Evolutionary conservation across 2,113 vertebrate species (phyloP).

Genomic region (Rafetus swinhoei): DNA sequence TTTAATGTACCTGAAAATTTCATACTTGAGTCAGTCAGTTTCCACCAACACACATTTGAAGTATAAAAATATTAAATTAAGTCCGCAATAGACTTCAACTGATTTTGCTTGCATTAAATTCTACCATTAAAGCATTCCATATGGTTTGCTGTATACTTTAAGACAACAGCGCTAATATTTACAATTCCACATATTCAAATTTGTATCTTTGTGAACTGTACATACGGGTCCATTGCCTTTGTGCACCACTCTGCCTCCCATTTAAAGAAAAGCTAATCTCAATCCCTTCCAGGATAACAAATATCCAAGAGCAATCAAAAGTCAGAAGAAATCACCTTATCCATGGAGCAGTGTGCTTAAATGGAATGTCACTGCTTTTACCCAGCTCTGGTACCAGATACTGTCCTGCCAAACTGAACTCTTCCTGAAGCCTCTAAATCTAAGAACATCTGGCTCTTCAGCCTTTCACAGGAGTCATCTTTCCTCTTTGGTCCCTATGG

Average conservation of each 20-base stretch:
- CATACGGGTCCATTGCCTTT: background rate
- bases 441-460: background rate
- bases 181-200: background rate
- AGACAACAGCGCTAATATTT: background rate
- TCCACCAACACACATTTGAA: background rate
- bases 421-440: background rate
- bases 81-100: background rate
- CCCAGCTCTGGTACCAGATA: background rate
- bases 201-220: background rate
- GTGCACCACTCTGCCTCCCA: background rate
- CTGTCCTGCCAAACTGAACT: background rate
- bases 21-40: background rate
- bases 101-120: background rate
- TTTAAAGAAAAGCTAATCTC: background rate
- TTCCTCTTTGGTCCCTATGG: background rate
- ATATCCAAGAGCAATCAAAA: background rate
- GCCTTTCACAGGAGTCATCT: background rate
- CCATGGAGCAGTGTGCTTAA: background rate
- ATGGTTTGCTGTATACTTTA: accelerated
- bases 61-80: slow-evolving; percentile 13
- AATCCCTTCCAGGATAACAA: background rate
- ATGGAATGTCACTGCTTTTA: background rate
- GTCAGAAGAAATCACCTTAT: background rate
- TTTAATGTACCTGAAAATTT: slow-evolving; percentile 55
- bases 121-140: background rate